Conservation (phyloP, 2,888 invertebrate genomes). For the Leuctra nigra region DNA sequence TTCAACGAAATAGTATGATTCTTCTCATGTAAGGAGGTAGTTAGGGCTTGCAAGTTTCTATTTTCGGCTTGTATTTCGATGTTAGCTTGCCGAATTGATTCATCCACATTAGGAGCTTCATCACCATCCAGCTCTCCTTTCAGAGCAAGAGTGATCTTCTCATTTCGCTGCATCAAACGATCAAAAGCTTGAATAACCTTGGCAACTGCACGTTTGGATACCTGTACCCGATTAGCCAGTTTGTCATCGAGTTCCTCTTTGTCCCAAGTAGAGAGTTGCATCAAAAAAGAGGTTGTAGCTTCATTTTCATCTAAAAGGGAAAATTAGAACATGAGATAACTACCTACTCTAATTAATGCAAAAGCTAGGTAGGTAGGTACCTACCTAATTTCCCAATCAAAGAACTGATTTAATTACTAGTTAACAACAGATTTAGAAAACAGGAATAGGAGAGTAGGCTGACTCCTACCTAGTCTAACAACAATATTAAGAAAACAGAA, state of each 20-base stretch:
- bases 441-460: too few species aligned
- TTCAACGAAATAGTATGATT: constrained; percentile 89
- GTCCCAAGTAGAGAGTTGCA: constrained; percentile 95
- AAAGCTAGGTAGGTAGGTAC: too few species aligned
- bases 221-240: constrained; percentile 90
- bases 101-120: constrained; percentile 67
- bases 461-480: too few species aligned
- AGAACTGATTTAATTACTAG: too few species aligned
- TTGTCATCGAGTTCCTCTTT: constrained; percentile 95
- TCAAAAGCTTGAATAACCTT: constrained; percentile 97
- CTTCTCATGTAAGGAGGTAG: constrained; percentile 85
- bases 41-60: constrained; percentile 81
- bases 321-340: too few species aligned
- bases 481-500: too few species aligned
- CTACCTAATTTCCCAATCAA: too few species aligned
- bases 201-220: constrained; percentile 92
- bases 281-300: constrained; percentile 91
- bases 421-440: too few species aligned
- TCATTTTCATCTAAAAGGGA: constrained; percentile 78
- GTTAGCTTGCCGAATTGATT: constrained; percentile 77
- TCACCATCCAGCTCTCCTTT: constrained; percentile 74
- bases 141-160: constrained; percentile 83
- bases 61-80: constrained; percentile 87
- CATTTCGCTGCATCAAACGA: constrained; percentile 89
- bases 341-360: not conserved